Evolutionary conservation across 2,797 vertebrate species (phyloP).

Genomic region (Myotis myotis): DNA sequence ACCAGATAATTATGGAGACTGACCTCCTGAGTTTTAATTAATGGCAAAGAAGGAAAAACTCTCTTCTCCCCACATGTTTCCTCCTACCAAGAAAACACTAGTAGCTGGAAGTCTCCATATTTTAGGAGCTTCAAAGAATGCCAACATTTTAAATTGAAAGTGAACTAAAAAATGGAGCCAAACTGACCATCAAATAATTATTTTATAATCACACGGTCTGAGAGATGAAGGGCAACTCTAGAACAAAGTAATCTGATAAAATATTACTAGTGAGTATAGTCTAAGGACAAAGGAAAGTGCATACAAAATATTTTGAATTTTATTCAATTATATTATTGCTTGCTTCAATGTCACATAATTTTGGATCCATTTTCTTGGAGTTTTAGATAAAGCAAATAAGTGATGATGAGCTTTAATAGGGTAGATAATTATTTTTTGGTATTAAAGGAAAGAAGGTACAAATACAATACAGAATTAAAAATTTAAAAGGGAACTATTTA

Average conservation of each 20-base stretch:
- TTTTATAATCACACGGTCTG: background rate
- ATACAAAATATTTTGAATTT: background rate
- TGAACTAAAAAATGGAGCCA: background rate
- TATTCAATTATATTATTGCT: background rate
- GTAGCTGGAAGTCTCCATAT: background rate
- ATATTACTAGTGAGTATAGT: background rate
- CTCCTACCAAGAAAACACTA: background rate
- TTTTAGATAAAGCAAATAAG: background rate
- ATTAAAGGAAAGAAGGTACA: background rate
- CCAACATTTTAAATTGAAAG: background rate
- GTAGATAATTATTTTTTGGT: background rate
- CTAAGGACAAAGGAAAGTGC: background rate
- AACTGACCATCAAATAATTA: background rate
- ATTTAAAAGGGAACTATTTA: background rate
- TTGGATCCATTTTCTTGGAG: background rate
- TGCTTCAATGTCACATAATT: background rate
- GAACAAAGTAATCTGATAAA: background rate
- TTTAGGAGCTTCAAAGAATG: background rate
- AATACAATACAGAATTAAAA: background rate
- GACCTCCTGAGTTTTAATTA: background rate
- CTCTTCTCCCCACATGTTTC: background rate
- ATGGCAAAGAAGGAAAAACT: background rate
- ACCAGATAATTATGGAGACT: background rate
- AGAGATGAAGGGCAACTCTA: background rate
- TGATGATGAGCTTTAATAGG: background rate